Evolutionary conservation across 35 echinoderm and acorn worm species (phyloP).

Genomic region (Amphiura filiformis): DNA sequence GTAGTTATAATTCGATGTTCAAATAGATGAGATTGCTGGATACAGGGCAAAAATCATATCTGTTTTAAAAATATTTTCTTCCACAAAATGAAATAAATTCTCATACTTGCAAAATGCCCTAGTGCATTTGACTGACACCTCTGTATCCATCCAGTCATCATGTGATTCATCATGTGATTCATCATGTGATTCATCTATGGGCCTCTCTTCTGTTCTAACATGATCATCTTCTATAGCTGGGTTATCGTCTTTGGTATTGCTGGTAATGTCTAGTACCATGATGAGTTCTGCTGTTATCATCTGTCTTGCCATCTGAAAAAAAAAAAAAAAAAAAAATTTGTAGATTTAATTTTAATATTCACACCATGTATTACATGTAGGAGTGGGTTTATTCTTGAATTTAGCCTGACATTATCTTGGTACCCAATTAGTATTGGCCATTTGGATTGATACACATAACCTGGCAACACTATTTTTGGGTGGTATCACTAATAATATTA

Average conservation of each 20-base stretch:
- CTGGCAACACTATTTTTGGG: too few species aligned
- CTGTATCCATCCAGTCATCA: not conserved
- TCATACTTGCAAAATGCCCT: conserved; percentile 40
- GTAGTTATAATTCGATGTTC: too few species aligned
- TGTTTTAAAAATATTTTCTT: not conserved
- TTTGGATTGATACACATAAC: too few species aligned
- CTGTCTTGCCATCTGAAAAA: not conserved
- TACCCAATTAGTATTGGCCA: too few species aligned
- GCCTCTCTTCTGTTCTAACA: not conserved
- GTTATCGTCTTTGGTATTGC: too few species aligned
- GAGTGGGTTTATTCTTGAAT: too few species aligned
- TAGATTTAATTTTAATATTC: too few species aligned
- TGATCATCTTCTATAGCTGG: not conserved
- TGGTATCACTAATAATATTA: too few species aligned
- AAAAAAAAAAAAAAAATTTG: not conserved
- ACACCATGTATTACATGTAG: too few species aligned
- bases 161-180: not conserved
- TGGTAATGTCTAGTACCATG: not conserved
- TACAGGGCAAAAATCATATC: not conserved
- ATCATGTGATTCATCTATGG: not conserved
- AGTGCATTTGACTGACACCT: conserved; percentile 25
- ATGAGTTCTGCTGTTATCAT: conserved; percentile 2
- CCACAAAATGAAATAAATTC: too few species aligned
- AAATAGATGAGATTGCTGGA: too few species aligned
- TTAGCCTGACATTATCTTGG: too few species aligned